These are phyloP conservation scores for Euleptes europaea DNA, from an alignment of 2,113 vertebrate species.

Conservation along the genomic window DNA sequence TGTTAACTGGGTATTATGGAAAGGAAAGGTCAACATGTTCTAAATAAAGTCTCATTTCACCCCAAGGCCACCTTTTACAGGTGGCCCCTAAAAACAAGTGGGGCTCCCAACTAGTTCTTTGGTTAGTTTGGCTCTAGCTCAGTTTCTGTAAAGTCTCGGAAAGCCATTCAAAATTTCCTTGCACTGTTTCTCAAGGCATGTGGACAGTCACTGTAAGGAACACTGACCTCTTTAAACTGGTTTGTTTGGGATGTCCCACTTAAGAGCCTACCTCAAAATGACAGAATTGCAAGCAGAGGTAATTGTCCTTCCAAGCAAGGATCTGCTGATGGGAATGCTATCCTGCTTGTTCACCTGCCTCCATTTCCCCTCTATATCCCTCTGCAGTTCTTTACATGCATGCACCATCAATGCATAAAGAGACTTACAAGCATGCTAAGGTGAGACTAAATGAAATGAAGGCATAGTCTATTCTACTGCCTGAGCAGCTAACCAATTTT, in stretches of 20 bases:
- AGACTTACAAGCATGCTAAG: background rate
- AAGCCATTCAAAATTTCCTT: background rate
- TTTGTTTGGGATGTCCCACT: background rate
- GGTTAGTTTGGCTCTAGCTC: background rate
- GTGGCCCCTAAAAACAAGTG: background rate
- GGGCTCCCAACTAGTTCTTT: background rate
- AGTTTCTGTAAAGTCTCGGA: background rate
- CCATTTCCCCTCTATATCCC: background rate
- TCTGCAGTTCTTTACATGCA: background rate
- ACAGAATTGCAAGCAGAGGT: background rate
- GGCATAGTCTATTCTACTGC: background rate
- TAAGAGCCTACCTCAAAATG: background rate
- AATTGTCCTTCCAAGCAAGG: background rate
- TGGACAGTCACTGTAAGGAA: background rate
- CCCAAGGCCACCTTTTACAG: background rate
- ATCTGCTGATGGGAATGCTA: background rate
- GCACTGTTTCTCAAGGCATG: background rate
- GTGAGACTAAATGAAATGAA: background rate
- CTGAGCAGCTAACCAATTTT: background rate
- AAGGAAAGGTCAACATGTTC: background rate
- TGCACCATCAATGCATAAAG: background rate
- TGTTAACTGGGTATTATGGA: background rate
- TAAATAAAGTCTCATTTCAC: background rate
- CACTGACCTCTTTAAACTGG: background rate
- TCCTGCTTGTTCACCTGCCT: background rate